A percentile compares a stretch with the other conserved stretches of the same genome.
phyloP scores from a whole-genome alignment of 2,113 vertebrate species.

The Alouatta palliata region DNA sequence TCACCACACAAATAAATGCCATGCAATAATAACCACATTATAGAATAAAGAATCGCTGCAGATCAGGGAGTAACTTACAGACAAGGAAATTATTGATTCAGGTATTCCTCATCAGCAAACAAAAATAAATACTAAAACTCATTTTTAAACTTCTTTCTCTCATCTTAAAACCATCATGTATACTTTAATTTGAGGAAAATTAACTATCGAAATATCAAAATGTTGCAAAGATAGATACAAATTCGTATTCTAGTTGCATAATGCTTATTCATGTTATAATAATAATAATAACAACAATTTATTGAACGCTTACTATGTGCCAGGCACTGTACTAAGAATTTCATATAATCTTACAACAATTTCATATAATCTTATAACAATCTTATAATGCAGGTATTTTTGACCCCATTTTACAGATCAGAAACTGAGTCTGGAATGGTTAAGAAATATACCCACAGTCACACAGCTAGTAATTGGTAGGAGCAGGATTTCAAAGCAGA shows the following conservation, averaged over 20 bases:
- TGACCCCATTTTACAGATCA: constrained; percentile 62
- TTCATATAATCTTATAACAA: constrained; percentile 27
- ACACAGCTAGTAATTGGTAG: background rate
- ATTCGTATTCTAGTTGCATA: background rate
- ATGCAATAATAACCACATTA: constrained; percentile 2
- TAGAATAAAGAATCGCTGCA: constrained; percentile 25
- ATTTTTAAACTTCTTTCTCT: background rate
- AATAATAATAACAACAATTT: constrained; percentile 60
- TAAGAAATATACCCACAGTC: background rate
- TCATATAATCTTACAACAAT: constrained; percentile 35
- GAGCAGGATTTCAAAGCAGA: background rate
- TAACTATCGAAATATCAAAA: constrained; percentile 19
- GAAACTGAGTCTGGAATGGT: constrained; percentile 16
- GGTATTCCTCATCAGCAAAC: constrained; percentile 18
- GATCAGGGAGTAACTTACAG: background rate
- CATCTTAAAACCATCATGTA: constrained; percentile 16
- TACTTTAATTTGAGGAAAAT: constrained; percentile 37
- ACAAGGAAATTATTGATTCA: constrained; percentile 13
- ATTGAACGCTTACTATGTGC: constrained; percentile 65
- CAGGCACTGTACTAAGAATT: constrained; percentile 72
- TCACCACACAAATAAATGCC: constrained; percentile 3
- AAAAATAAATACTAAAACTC: constrained; percentile 45
- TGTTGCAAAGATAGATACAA: constrained; percentile 1
- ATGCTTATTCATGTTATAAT: background rate
- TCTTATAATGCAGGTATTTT: constrained; percentile 3